Evolutionary conservation across 2,797 vertebrate genomes (phyloP).

Genomic region (Schizothorax lantsangensis): DNA sequence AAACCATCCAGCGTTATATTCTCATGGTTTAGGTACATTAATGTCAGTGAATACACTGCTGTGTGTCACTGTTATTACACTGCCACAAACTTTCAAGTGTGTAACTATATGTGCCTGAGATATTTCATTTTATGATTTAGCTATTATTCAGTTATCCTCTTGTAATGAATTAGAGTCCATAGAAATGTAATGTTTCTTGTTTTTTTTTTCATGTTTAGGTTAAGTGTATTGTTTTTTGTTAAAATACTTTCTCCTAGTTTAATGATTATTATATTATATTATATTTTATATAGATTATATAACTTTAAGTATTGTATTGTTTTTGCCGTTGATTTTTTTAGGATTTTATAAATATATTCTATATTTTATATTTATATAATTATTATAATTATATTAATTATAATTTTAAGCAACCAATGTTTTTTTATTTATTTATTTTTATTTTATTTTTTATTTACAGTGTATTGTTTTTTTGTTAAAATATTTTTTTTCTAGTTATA

Average conservation of each 20-base stretch:
- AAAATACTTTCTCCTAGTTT: background rate
- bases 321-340: background rate
- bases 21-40: background rate
- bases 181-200: constrained; percentile 62
- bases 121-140: constrained; percentile 66
- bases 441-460: background rate
- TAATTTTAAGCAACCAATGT: background rate
- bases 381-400: background rate
- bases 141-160: constrained; percentile 70
- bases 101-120: constrained; percentile 57
- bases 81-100: constrained; percentile 4
- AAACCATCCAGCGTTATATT: constrained; percentile 20
- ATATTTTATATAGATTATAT: background rate
- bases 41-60: background rate
- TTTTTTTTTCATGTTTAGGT: constrained; percentile 52
- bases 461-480: no score
- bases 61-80: background rate
- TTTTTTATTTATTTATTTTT: background rate
- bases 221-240: background rate
- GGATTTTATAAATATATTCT: background rate
- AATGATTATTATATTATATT: no score
- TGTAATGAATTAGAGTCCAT: constrained; percentile 57
- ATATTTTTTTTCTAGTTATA: no score
- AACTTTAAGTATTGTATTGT: background rate
- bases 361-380: background rate